Conservation (phyloP, 2,797 vertebrate species). For the Hafferia zeledoni region DNA sequence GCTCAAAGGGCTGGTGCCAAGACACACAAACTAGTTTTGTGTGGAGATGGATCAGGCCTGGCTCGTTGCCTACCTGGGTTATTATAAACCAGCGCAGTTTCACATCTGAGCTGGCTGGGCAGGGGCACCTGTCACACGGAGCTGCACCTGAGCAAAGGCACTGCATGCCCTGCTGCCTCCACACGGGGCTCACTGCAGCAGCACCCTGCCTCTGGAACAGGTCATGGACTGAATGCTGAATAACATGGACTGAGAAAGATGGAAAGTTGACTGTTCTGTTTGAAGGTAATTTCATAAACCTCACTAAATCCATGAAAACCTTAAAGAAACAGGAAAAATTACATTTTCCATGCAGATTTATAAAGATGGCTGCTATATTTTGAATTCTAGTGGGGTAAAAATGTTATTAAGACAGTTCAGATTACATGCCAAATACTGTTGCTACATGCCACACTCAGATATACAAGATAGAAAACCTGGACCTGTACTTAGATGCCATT, state of each 20-base stretch:
- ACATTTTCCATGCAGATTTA: not conserved
- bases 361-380: not conserved
- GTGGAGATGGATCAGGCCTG: not conserved
- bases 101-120: not conserved
- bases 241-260: not conserved
- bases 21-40: not conserved
- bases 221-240: not conserved
- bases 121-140: not conserved
- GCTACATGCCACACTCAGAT: not conserved
- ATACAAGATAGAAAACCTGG: not conserved
- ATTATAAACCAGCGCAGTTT: not conserved
- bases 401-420: not conserved
- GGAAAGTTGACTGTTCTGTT: not conserved
- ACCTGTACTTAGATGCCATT: not conserved
- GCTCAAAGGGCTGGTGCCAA: not conserved
- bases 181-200: not conserved
- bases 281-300: not conserved
- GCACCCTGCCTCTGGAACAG: not conserved
- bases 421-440: not conserved
- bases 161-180: not conserved
- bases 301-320: not conserved
- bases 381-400: not conserved
- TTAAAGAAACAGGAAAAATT: not conserved
- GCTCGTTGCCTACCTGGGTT: rapidly evolving
- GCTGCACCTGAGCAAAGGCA: not conserved